phyloP scores from a whole-genome alignment of 2,113 vertebrate species.

The Syngnathus scovelli region DNA sequence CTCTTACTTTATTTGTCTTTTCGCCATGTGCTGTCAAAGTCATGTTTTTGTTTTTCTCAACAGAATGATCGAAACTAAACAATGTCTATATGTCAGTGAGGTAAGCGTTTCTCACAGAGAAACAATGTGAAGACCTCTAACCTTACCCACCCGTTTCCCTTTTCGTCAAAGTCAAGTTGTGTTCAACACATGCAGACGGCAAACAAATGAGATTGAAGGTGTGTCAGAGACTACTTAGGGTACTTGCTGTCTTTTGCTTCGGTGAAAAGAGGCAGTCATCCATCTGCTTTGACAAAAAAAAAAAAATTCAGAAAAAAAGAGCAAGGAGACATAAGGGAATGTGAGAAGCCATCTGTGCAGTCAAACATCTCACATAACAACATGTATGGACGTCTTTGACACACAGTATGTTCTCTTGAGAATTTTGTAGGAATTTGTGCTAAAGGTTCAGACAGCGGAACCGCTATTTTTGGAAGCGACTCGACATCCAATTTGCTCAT shows the following conservation, averaged over 20 bases:
- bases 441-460: background rate
- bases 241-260: background rate
- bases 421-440: background rate
- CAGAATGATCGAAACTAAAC: background rate
- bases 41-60: background rate
- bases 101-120: background rate
- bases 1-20: background rate
- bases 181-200: conserved; percentile 23
- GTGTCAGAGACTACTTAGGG: background rate
- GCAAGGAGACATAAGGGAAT: conserved; percentile 34
- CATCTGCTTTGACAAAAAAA: conserved; percentile 25
- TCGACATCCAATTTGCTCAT: background rate
- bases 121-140: conserved; percentile 30
- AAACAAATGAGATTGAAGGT: conserved; percentile 26
- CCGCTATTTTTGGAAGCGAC: background rate
- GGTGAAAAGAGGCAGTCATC: conserved; percentile 29
- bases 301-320: background rate
- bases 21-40: background rate
- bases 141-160: conserved; percentile 20
- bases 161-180: conserved; percentile 30
- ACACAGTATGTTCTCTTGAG: background rate
- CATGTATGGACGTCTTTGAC: conserved; percentile 1
- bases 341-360: conserved; percentile 15
- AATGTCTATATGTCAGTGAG: background rate
- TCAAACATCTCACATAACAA: conserved; percentile 18